Evolutionary conservation across 2,113 vertebrate genomes (phyloP).

Genomic region (Hyperoodon ampullatus): DNA sequence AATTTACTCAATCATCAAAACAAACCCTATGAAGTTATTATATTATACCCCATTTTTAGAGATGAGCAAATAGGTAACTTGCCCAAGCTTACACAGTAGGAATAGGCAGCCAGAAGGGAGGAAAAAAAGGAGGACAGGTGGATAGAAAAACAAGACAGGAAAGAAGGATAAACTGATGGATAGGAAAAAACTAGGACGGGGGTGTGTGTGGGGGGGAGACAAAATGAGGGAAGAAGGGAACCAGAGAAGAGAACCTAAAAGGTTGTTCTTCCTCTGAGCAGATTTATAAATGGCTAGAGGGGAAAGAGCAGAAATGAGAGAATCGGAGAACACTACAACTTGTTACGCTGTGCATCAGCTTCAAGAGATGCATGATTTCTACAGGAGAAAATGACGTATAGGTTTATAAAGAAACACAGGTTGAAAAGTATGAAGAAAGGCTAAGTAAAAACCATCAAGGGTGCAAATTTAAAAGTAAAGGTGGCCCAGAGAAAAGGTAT

Average conservation of each 20-base stretch:
- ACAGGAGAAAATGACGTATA: background rate
- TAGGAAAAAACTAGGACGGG: background rate
- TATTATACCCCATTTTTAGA: background rate
- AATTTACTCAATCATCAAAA: background rate
- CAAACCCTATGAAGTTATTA: background rate
- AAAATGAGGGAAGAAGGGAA: background rate
- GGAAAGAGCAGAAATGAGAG: background rate
- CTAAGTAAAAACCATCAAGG: background rate
- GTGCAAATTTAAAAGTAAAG: background rate
- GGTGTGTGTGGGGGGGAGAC: background rate
- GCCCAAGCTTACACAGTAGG: background rate
- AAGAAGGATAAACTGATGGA: background rate
- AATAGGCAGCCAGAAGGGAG: background rate
- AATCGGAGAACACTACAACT: background rate
- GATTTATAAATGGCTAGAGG: background rate
- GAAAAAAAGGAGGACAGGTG: background rate
- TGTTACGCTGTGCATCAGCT: background rate
- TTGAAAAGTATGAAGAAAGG: background rate
- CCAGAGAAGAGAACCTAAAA: background rate
- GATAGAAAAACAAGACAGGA: background rate
- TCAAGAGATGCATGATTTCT: background rate
- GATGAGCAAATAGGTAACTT: background rate
- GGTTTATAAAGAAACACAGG: background rate
- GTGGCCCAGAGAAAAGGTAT: background rate
- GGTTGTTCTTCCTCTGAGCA: background rate